Evolutionary conservation across 2,797 vertebrate species (phyloP), one percentile per base, ranked within the genome.

Genomic region (Coranthus polyacanthus): DNA sequence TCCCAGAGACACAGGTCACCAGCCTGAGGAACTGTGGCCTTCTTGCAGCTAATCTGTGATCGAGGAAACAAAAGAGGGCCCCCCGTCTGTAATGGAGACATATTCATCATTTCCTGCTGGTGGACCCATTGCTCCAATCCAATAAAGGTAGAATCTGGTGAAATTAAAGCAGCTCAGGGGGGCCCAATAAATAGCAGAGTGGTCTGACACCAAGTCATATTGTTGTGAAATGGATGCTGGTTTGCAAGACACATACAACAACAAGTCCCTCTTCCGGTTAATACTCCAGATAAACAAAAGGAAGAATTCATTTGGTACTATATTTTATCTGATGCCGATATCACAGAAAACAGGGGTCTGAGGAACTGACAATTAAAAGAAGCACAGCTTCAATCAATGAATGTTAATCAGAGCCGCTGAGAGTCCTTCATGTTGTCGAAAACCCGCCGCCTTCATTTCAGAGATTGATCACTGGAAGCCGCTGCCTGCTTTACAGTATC

Each of bases 321-420:
- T 36, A 39, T 71, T 71, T 65, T 16, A 80, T 82, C 37, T 65
- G 58, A 71, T 37, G 71, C 61, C 13, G 47, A 55, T 62, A 65
- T 68, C 70, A 62, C 32, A 50, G 53, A 44, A 78, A 32, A 72
- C 17, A 9, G 22, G 17, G 39, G 64, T 64, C 42, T 77, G 51
- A 67, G 65, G 49, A 73, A 75, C 39, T 69, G 75, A 74, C 64
- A 73, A 77, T 84, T 83, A 79, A 80, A 78, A 79, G 55, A 81
- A 57, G 20, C 53, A 20, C 60, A 52, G 67, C 72, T 67, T 75
- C 55, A 66, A 66, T 84, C 67, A 55, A 21, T 24, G 50, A 64
- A 36, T 0, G 2, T 53, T 78, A 72, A 83, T 82, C 65, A 84
- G 71, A 71, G 64, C 65, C 9, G 61, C 65, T 1, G 38, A 72